Conservation (phyloP, 2,797 vertebrate genomes). For the Poeciliopsis gracilis region DNA sequence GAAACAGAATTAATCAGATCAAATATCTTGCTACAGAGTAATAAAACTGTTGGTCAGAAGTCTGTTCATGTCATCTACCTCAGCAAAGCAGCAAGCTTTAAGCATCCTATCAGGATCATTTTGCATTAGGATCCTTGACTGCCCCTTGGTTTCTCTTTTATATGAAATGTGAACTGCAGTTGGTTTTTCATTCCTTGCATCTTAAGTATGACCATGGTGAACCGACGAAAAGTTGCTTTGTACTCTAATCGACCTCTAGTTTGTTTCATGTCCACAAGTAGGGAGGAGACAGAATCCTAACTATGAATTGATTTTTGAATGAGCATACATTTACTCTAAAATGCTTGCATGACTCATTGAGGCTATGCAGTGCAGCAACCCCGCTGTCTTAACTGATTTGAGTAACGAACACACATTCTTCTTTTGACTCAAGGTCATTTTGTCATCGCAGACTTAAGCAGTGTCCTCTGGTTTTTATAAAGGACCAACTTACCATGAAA, state of each 20-base stretch:
- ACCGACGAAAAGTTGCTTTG: slow-evolving; percentile 51
- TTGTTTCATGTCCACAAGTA: slow-evolving; percentile 66
- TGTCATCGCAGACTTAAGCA: slow-evolving; percentile 47
- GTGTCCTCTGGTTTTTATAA: slow-evolving; percentile 70
- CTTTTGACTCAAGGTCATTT: slow-evolving; percentile 78
- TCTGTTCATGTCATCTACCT: neutral
- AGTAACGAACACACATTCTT: slow-evolving; percentile 74
- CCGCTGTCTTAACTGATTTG: slow-evolving; percentile 81
- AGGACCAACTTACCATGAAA: slow-evolving; percentile 79
- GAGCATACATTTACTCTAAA: slow-evolving; percentile 82
- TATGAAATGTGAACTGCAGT: slow-evolving; percentile 34
- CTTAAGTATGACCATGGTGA: slow-evolving; percentile 38
- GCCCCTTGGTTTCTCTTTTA: slow-evolving; percentile 26
- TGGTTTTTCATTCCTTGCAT: slow-evolving; percentile 54
- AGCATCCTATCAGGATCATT: neutral
- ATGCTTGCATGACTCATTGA: slow-evolving; percentile 69
- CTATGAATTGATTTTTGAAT: slow-evolving; percentile 81
- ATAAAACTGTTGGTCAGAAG: neutral
- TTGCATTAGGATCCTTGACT: slow-evolving; percentile 21
- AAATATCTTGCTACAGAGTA: neutral
- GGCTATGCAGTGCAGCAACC: slow-evolving; percentile 68
- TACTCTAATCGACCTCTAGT: slow-evolving; percentile 59
- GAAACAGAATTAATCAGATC: neutral
- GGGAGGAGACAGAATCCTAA: slow-evolving; percentile 67
- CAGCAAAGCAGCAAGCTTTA: neutral